A percentile compares a stretch with the other conserved stretches of the same genome.
Conservation (phyloP, 2,797 vertebrate species). For the Acanthurus tractus region DNA sequence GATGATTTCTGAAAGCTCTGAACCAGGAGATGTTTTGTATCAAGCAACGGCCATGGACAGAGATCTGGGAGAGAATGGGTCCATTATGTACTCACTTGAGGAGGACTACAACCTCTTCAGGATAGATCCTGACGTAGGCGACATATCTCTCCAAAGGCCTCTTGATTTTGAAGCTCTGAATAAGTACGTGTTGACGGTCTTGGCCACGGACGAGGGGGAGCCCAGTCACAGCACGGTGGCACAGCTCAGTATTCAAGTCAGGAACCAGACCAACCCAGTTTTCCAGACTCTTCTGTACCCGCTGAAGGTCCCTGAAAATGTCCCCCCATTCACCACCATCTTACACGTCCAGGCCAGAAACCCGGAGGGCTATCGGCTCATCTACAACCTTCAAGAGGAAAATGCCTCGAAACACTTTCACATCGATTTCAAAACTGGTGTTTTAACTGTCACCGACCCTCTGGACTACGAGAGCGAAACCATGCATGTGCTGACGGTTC, state of each 20-base stretch:
- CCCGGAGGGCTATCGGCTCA: constrained; percentile 94
- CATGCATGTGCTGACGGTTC: constrained; percentile 89
- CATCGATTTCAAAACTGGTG: constrained; percentile 95
- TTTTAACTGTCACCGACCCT: constrained; percentile 90
- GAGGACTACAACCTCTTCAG: constrained; percentile 92
- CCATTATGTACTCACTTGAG: constrained; percentile 88
- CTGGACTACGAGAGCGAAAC: constrained; percentile 92
- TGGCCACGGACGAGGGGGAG: constrained; percentile 89
- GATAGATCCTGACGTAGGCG: constrained; percentile 93
- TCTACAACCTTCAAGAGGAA: constrained; percentile 95
- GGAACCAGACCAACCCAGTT: constrained; percentile 94
- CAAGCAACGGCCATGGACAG: constrained; percentile 91
- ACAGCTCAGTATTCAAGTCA: constrained; percentile 90
- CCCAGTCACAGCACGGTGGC: constrained; percentile 85
- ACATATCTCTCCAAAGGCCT: constrained; percentile 92
- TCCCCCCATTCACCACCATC: constrained; percentile 92
- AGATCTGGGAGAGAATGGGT: constrained; percentile 91
- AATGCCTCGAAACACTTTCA: constrained; percentile 90
- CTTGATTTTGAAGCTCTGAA: constrained; percentile 94
- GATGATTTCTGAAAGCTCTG: constrained; percentile 90
- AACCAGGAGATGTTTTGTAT: constrained; percentile 95
- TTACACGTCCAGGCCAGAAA: constrained; percentile 96
- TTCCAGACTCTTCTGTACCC: constrained; percentile 95
- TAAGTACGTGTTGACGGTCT: constrained; percentile 91
- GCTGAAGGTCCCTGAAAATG: constrained; percentile 94